These are phyloP conservation scores for Panagrolaimus sp. DNA, from an alignment of 1,140 invertebrate species.

Conservation along the genomic window DNA sequence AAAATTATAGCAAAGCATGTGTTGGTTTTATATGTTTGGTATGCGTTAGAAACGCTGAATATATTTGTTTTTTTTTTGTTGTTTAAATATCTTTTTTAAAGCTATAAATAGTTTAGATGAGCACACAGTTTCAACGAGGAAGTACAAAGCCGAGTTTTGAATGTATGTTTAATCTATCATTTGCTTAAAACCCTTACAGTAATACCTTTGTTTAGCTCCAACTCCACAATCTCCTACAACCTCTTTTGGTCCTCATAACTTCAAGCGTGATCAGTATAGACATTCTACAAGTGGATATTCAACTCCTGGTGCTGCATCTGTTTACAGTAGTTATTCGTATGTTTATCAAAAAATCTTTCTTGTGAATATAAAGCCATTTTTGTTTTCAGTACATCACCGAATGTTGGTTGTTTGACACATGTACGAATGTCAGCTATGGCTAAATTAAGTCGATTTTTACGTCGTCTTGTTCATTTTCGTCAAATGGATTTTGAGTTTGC, in stretches of 20 bases:
- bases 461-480: constrained; percentile 81
- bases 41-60: too few relatives aligned
- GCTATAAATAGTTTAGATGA: constrained; percentile 9
- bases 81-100: too few relatives aligned
- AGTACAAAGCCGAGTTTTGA: background rate
- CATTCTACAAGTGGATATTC: constrained; percentile 43
- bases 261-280: constrained; percentile 19
- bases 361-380: too few relatives aligned
- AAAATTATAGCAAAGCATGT: background rate
- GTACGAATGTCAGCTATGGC: constrained; percentile 56
- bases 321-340: constrained; percentile 32
- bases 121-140: constrained; percentile 9
- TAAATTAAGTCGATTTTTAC: constrained; percentile 61
- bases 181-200: too few relatives aligned
- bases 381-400: constrained; percentile 24
- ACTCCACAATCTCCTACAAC: constrained; percentile 35
- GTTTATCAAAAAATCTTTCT: too few relatives aligned
- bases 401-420: constrained; percentile 51
- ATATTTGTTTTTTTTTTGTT: background rate
- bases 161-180: too few relatives aligned
- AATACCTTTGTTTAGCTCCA: too few relatives aligned
- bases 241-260: constrained; percentile 15
- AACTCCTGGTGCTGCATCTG: constrained; percentile 42
- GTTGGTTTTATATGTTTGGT: background rate
- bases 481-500: constrained; percentile 99